phyloP scores from a whole-genome alignment of 1,140 invertebrate species.

The Hormaphis cornu region DNA sequence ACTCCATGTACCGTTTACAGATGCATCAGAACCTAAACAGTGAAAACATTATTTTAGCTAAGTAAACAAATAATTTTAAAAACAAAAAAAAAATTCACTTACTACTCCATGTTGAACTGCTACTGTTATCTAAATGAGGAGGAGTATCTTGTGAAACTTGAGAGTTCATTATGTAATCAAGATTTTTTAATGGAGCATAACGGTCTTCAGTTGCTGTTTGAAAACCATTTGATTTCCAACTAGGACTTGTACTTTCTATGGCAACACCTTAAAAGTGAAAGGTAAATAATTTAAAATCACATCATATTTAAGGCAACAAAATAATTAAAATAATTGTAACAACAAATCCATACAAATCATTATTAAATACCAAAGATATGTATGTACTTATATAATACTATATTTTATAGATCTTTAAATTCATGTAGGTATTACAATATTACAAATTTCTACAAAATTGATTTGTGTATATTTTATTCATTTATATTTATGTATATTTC shows the following conservation, averaged over 20 bases:
- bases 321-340: no score
- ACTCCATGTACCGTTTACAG: slow-evolving; percentile 16
- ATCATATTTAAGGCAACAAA: no score
- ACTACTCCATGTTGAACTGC: slow-evolving; percentile 16
- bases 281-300: no score
- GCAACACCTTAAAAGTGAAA: no score
- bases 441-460: no score
- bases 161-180: slow-evolving; percentile 57
- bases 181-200: slow-evolving; percentile 72
- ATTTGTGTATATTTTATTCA: no score
- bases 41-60: neutral
- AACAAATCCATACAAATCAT: no score
- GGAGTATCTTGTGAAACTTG: slow-evolving; percentile 34
- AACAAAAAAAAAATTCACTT: neutral
- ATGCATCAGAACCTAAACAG: slow-evolving; percentile 26
- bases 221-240: slow-evolving; percentile 7
- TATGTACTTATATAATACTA: no score
- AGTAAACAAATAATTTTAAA: neutral
- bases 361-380: no score
- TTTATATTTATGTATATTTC: no score
- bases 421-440: no score
- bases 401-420: no score
- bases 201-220: slow-evolving; percentile 57
- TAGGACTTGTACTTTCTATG: slow-evolving; percentile 19
- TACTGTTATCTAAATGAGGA: slow-evolving; percentile 9